Evolutionary conservation across 2,797 vertebrate species (phyloP).

Genomic region (Pseudomugil tenellus): DNA sequence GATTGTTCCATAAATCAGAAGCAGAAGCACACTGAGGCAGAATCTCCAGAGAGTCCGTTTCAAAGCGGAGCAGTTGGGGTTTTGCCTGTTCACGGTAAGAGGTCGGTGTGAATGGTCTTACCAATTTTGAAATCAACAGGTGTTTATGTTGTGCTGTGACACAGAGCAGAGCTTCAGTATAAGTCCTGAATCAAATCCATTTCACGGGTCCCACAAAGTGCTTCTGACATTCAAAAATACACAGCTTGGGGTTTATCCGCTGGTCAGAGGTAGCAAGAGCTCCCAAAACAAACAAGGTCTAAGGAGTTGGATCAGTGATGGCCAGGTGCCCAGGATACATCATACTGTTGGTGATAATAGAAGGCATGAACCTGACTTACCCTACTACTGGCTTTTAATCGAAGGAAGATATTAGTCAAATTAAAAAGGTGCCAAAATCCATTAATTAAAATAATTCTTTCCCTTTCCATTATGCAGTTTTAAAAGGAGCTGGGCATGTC

Average conservation of each 20-base stretch:
- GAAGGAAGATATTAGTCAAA: slow-evolving; percentile 43
- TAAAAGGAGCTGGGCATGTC: slow-evolving; percentile 57
- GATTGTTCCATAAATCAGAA: slow-evolving; percentile 78
- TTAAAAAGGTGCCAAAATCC: slow-evolving; percentile 51
- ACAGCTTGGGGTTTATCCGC: slow-evolving; percentile 73
- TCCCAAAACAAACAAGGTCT: slow-evolving; percentile 81
- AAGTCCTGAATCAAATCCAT: slow-evolving; percentile 75
- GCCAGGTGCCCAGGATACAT: slow-evolving; percentile 73
- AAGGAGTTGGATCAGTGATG: slow-evolving; percentile 74
- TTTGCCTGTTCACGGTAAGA: slow-evolving; percentile 54
- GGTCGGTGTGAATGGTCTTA: slow-evolving; percentile 50
- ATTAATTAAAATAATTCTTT: slow-evolving; percentile 64
- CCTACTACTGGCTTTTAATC: slow-evolving; percentile 29
- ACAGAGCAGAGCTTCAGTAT: slow-evolving; percentile 71
- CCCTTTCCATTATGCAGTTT: slow-evolving; percentile 73
- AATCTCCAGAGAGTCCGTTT: slow-evolving; percentile 54
- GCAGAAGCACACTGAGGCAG: slow-evolving; percentile 62
- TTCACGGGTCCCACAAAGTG: slow-evolving; percentile 79
- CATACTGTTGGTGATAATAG: slow-evolving; percentile 64
- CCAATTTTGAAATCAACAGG: slow-evolving; percentile 78
- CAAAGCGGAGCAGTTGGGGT: slow-evolving; percentile 61
- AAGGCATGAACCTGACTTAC: slow-evolving; percentile 50
- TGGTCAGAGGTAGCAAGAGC: slow-evolving; percentile 77
- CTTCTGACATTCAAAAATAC: slow-evolving; percentile 82
- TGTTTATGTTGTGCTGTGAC: slow-evolving; percentile 79